These are phyloP conservation scores for Oryzias javanicus DNA, from an alignment of 2,113 vertebrate genomes.

Conservation along the genomic window DNA sequence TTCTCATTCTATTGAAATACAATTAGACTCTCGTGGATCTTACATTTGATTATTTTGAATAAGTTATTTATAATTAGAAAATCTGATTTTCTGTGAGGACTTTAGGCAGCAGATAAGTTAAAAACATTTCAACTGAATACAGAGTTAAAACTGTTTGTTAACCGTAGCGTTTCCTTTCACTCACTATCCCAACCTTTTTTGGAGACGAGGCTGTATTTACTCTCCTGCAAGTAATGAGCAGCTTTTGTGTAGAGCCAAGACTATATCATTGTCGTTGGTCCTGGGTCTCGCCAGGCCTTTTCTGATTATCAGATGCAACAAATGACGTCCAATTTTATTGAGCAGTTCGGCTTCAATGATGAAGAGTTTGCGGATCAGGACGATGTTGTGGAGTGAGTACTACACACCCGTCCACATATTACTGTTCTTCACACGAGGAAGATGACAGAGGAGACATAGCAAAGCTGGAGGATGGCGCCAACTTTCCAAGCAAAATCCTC, in stretches of 20 bases:
- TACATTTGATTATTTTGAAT: too few species aligned
- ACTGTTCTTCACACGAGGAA: constrained; percentile 25
- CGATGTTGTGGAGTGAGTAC: constrained; percentile 99
- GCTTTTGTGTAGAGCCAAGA: constrained; percentile 86
- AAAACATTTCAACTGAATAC: too few species aligned
- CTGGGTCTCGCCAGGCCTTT: constrained; percentile 99
- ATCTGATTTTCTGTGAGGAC: too few species aligned
- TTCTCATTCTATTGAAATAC: too few species aligned
- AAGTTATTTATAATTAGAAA: too few species aligned
- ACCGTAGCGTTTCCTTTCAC: not conserved
- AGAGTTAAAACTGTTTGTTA: too few species aligned
- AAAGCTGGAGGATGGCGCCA: constrained; percentile 10
- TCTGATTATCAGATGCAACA: constrained; percentile 99
- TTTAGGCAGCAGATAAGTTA: too few species aligned
- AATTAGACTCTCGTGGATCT: too few species aligned
- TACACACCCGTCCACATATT: constrained; percentile 38
- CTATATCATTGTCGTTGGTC: constrained; percentile 98
- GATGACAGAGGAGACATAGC: constrained; percentile 19
- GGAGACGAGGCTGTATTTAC: constrained; percentile 5
- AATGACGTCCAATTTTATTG: constrained; percentile 99
- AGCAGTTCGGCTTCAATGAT: constrained; percentile 99
- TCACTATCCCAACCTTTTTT: not conserved
- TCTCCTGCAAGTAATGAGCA: constrained; percentile 64
- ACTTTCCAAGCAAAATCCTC: too few species aligned
- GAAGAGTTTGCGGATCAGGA: constrained; percentile 99